Evolutionary conservation across 2,797 vertebrate species (phyloP), one percentile per base, ranked within the genome.

Genomic region (Xiphophorus birchmanni): DNA sequence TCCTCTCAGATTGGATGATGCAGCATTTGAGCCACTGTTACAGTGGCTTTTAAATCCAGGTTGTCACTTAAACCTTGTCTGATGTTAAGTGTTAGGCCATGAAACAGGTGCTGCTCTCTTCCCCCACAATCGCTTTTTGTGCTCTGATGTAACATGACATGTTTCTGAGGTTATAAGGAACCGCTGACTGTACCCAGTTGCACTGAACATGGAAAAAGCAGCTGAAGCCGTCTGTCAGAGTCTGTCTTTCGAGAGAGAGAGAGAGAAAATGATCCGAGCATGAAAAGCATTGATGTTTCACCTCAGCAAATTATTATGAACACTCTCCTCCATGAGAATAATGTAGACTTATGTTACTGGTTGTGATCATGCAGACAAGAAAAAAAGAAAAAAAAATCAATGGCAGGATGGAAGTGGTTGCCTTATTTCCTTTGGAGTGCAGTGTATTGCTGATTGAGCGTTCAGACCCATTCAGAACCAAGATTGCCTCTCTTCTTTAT

Each of bases 401-500:
- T 93, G 90, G 83, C 78, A 85, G 88, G 82, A 92, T 80, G 92
- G 88, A 91, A 92, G 89, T 82, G 88, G 88, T 80, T 72, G 82
- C 87, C 89, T 88, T 92, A 90, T 94, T 93, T 92, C 90, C 88
- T 90, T 91, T 85, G 85, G 88, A 91, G 88, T 86, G 90, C 84
- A 73, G 82, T 82, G 82, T 87, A 86, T 89, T 93, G 92, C 91
- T 94, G 94, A 95, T 94, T 93, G 92, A 93, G 90, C 84, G 79
- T 90, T 93, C 91, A 91, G 87, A 89, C 80, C 84, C 88, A 92
- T 92, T 93, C 92, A 94, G 83, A 90, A 88, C 85, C 80, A 79
- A 94, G 93, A 95, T 95, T 95, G 94, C 92, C 86, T 94, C 90
- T 89, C 80, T 88, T 90, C 84, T 93, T 93, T 91, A 92, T 81